phyloP scores from a whole-genome alignment of 2,113 vertebrate species.

The Amia ocellicauda region DNA sequence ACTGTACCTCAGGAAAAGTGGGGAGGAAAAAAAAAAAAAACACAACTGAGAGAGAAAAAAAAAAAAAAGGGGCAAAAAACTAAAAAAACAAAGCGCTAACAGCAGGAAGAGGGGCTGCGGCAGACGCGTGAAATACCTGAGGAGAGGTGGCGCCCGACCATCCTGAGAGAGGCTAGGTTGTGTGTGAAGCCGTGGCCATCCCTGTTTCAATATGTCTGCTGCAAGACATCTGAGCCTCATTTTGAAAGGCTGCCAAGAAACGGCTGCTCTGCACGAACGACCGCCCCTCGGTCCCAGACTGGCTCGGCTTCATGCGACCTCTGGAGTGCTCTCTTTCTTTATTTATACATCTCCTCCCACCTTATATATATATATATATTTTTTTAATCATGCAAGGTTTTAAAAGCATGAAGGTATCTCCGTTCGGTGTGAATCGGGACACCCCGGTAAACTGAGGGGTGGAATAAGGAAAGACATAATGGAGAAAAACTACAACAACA shows the following conservation, averaged over 20 bases:
- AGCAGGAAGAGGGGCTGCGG: conserved; percentile 39
- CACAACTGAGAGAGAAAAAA: neutral
- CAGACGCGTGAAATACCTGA: conserved; percentile 74
- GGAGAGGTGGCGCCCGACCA: conserved; percentile 62
- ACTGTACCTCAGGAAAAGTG: conserved; percentile 31
- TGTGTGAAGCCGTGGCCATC: conserved; percentile 65
- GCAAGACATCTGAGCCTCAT: conserved; percentile 71
- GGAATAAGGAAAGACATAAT: conserved; percentile 10
- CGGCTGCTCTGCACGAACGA: conserved; percentile 64
- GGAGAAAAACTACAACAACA: conserved; percentile 49
- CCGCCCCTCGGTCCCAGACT: conserved; percentile 59
- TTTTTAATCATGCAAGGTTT: too few species aligned
- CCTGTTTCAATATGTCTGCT: conserved; percentile 66
- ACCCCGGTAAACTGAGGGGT: conserved; percentile 6
- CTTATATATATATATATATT: too few species aligned
- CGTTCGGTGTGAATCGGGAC: conserved; percentile 39
- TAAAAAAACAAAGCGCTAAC: neutral
- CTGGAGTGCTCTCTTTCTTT: conserved; percentile 60
- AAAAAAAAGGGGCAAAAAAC: neutral
- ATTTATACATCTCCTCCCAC: conserved; percentile 60
- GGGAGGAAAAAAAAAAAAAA: conserved; percentile 22
- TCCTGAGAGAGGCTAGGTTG: conserved; percentile 68
- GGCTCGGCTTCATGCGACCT: conserved; percentile 57
- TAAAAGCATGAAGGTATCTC: conserved; percentile 22
- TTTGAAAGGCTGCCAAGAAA: conserved; percentile 77